Evolutionary conservation across 2,888 invertebrate genomes (phyloP).

Genomic region (Spatulosminthurus flaviceps): DNA sequence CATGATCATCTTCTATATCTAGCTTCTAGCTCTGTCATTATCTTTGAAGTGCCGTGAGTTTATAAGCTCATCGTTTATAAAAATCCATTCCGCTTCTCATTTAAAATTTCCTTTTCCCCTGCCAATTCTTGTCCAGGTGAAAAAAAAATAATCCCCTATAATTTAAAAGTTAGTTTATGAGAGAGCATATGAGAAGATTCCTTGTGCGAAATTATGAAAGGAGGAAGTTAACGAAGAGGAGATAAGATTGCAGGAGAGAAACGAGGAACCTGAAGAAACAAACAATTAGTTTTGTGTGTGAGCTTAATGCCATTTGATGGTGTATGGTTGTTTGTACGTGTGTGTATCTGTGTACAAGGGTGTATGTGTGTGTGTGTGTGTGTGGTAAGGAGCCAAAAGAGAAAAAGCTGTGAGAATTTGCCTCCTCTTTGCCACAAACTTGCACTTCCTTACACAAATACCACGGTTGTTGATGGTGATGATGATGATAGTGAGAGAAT

Average conservation of each 20-base stretch:
- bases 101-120: no score
- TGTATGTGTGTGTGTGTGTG: background rate
- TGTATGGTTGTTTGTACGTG: background rate
- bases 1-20: no score
- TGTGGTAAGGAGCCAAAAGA: no score
- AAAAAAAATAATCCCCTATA: background rate
- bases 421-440: background rate
- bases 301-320: background rate
- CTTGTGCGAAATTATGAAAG: no score
- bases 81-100: no score
- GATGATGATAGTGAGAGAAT: background rate
- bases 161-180: background rate
- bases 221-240: background rate
- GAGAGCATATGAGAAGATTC: background rate
- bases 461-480: conserved; percentile 10
- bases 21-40: no score
- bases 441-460: background rate
- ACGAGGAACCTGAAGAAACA: conserved; percentile 12
- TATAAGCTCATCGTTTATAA: no score
- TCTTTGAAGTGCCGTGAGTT: no score
- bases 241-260: background rate
- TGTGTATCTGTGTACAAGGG: background rate
- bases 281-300: conserved; percentile 25
- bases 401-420: background rate
- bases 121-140: conserved; percentile 9